A percentile compares a stretch with the other conserved stretches of the same genome.
Evolutionary conservation across 2,888 invertebrate species (phyloP).

Genomic region (Endomychus coccineus): DNA sequence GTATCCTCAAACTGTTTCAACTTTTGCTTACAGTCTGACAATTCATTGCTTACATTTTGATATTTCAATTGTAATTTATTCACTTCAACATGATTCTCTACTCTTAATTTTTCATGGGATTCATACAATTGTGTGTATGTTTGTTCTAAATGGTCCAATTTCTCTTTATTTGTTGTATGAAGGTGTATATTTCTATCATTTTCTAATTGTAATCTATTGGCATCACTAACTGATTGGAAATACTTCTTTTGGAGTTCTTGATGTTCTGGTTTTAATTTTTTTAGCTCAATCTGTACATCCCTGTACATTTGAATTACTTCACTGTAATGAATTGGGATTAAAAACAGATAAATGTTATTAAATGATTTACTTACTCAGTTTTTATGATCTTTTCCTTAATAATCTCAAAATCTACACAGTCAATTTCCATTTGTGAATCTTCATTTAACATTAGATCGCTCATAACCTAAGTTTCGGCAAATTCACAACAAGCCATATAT

Average conservation of each 20-base stretch:
- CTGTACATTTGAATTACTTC: slow-evolving; percentile 24
- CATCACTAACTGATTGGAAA: slow-evolving; percentile 10
- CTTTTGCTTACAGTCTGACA: too few relatives aligned
- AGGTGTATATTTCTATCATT: slow-evolving; percentile 21
- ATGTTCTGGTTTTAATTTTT: slow-evolving; percentile 13
- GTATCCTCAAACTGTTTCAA: too few relatives aligned
- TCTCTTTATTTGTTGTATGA: slow-evolving; percentile 18
- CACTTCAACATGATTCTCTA: slow-evolving; percentile 22
- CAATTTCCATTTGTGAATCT: too few relatives aligned
- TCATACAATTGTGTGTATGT: slow-evolving; percentile 17
- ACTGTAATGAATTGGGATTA: slow-evolving; percentile 21
- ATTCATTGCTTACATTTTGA: slow-evolving; percentile 14
- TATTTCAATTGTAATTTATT: slow-evolving; percentile 25
- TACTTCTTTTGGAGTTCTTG: background rate
- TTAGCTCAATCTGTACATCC: slow-evolving; percentile 21
- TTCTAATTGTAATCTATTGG: slow-evolving; percentile 22
- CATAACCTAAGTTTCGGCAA: too few relatives aligned
- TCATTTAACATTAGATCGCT: too few relatives aligned
- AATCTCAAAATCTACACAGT: slow-evolving; percentile 18
- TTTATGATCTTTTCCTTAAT: slow-evolving; percentile 31
- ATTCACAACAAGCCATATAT: too few relatives aligned
- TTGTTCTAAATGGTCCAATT: slow-evolving; percentile 16
- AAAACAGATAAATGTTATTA: slow-evolving; percentile 6
- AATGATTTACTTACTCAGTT: slow-evolving; percentile 28
- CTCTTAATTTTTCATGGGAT: slow-evolving; percentile 18